phyloP scores from a whole-genome alignment of 2,797 vertebrate genomes.

The Xenentodon cancila region DNA sequence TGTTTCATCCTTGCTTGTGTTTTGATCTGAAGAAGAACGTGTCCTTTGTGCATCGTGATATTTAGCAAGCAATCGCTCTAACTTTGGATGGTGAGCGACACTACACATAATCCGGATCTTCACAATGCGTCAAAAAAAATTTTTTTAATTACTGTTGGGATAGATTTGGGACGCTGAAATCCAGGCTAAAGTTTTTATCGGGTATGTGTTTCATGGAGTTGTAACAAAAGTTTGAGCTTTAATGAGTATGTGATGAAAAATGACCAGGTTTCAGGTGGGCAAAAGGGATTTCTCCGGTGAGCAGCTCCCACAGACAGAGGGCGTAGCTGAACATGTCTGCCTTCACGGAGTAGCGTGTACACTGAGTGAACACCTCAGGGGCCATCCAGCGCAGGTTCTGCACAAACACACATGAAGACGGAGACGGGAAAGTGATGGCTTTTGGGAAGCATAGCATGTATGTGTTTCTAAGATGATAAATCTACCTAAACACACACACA shows the following conservation, averaged over 20 bases:
- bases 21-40: too few species aligned
- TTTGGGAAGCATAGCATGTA: not conserved
- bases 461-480: slow-evolving; percentile 7
- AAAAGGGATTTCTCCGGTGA: slow-evolving; percentile 95
- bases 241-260: not conserved
- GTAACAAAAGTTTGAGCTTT: not conserved
- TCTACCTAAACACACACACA: slow-evolving; percentile 6
- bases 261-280: slow-evolving; percentile 95
- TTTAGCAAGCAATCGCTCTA: too few species aligned
- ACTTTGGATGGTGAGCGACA: too few species aligned
- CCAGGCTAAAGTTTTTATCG: not conserved
- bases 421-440: not conserved
- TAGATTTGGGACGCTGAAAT: too few species aligned
- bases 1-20: not conserved
- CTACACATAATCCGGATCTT: too few species aligned
- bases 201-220: not conserved
- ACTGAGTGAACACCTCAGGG: slow-evolving; percentile 95
- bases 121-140: too few species aligned
- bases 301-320: slow-evolving; percentile 94
- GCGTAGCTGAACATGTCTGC: slow-evolving; percentile 97
- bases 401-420: slow-evolving; percentile 16
- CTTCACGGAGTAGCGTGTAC: slow-evolving; percentile 93
- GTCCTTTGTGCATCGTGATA: too few species aligned
- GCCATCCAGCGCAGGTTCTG: slow-evolving; percentile 98
- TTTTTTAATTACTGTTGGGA: too few species aligned